A percentile compares a stretch with the other conserved stretches of the same genome.
Evolutionary conservation across 1,140 invertebrate genomes (phyloP).

Genomic region (Drosophila erecta): DNA sequence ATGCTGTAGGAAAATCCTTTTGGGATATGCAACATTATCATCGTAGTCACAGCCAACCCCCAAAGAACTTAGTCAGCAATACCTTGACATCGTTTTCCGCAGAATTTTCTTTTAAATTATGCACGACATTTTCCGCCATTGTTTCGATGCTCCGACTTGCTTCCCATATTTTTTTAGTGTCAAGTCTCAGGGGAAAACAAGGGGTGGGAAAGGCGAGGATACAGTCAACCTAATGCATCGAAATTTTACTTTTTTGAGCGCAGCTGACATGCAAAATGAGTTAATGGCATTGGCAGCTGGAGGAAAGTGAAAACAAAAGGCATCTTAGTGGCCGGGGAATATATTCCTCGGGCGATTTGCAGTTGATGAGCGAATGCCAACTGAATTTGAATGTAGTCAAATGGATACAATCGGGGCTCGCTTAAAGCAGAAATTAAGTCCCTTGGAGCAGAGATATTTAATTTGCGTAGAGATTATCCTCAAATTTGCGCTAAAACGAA

Average conservation of each 20-base stretch:
- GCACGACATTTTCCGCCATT: slow-evolving; percentile 56
- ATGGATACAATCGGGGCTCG: neutral
- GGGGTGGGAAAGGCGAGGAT: slow-evolving; percentile 16
- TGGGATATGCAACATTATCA: slow-evolving; percentile 33
- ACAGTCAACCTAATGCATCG: slow-evolving; percentile 49
- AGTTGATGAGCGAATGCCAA: slow-evolving; percentile 32
- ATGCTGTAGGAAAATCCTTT: slow-evolving; percentile 23
- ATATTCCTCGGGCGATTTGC: slow-evolving; percentile 40
- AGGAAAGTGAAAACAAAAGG: slow-evolving; percentile 40
- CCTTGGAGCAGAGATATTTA: slow-evolving; percentile 12
- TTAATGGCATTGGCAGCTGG: slow-evolving; percentile 53
- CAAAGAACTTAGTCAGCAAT: slow-evolving; percentile 14
- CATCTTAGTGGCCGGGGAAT: slow-evolving; percentile 6
- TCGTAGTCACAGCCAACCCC: slow-evolving; percentile 7
- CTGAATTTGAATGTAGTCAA: slow-evolving; percentile 6
- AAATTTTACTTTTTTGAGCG: slow-evolving; percentile 50
- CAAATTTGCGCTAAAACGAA: slow-evolving; percentile 9
- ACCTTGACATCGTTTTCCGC: slow-evolving; percentile 66
- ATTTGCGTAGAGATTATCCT: slow-evolving; percentile 16
- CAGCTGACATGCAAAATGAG: slow-evolving; percentile 58
- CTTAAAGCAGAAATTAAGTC: slow-evolving; percentile 11
- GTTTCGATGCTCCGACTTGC: slow-evolving; percentile 38
- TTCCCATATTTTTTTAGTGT: slow-evolving; percentile 50
- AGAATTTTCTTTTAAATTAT: slow-evolving; percentile 43
- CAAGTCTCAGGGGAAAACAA: slow-evolving; percentile 33